phyloP scores from a whole-genome alignment of 2,113 vertebrate species.

The Pachycephala philippinensis region DNA sequence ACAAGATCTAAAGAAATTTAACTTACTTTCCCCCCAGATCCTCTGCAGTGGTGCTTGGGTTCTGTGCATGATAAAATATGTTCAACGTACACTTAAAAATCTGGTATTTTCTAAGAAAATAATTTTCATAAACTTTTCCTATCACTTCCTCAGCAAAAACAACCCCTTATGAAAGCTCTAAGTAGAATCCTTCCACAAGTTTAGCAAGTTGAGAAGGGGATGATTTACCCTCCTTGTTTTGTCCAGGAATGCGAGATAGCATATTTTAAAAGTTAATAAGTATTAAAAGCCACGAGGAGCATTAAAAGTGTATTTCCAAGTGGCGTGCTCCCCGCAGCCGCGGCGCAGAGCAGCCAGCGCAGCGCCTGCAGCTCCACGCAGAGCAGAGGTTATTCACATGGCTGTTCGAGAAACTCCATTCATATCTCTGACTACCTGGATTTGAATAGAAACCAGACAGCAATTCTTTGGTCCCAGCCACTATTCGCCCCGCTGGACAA shows the following conservation, averaged over 20 bases:
- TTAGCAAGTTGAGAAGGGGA: not conserved
- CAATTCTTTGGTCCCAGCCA: slow-evolving; percentile 84
- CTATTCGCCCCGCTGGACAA: slow-evolving; percentile 86
- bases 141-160: not conserved
- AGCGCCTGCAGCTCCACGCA: slow-evolving; percentile 55
- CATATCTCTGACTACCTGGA: slow-evolving; percentile 85
- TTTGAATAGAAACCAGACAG: slow-evolving; percentile 99
- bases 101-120: not conserved
- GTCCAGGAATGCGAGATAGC: not conserved
- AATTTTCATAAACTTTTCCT: not conserved
- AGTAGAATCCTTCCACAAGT: not conserved
- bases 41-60: not conserved
- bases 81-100: rapidly evolving
- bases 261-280: not conserved
- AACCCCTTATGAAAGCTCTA: not conserved
- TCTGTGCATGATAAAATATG: not conserved
- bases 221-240: not conserved
- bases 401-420: slow-evolving; percentile 76
- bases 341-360: not conserved
- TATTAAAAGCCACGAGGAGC: not conserved
- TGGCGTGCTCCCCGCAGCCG: not conserved
- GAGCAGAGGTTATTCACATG: slow-evolving; percentile 72
- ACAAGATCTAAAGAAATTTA: not conserved
- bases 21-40: not conserved
- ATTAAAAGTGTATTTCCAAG: not conserved